Conservation (phyloP, 92 coral and sea anemone species). For the Phenganax subtilis region DNA sequence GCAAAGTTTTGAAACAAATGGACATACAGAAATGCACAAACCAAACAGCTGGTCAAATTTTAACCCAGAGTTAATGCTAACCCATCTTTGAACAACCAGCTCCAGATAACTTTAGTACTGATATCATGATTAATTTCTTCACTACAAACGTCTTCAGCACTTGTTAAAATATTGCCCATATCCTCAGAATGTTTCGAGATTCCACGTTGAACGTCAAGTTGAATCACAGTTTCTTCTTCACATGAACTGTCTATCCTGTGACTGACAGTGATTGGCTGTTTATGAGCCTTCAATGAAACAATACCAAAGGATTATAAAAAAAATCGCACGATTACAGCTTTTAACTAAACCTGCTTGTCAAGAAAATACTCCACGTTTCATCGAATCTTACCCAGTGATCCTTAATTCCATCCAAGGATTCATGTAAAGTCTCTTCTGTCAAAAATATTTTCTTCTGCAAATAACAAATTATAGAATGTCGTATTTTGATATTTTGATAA, state of each 20-base stretch:
- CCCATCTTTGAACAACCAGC: neutral
- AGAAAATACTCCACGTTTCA: neutral
- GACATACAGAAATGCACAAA: too few species aligned
- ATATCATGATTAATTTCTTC: constrained; percentile 4
- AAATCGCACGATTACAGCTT: neutral
- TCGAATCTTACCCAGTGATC: constrained; percentile 85
- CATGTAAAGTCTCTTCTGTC: constrained; percentile 61
- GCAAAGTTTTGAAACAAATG: too few species aligned
- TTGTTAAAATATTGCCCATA: constrained; percentile 27
- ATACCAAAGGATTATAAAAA: neutral
- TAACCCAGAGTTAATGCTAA: neutral
- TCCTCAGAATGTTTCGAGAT: neutral
- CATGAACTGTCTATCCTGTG: neutral
- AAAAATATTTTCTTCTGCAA: constrained; percentile 71
- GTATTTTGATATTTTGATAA: neutral
- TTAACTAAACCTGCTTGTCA: neutral
- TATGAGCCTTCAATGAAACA: neutral
- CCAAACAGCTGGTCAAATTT: too few species aligned
- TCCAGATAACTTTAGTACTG: neutral
- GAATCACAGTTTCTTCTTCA: constrained; percentile 18
- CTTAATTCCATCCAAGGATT: constrained; percentile 64
- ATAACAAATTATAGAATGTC: neutral
- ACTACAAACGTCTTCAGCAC: constrained; percentile 7
- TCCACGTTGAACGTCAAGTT: neutral
- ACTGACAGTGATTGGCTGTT: neutral